Evolutionary conservation across 2,888 invertebrate genomes (phyloP), one percentile per base, ranked within the genome.

Genomic region (Aplocera efformata): DNA sequence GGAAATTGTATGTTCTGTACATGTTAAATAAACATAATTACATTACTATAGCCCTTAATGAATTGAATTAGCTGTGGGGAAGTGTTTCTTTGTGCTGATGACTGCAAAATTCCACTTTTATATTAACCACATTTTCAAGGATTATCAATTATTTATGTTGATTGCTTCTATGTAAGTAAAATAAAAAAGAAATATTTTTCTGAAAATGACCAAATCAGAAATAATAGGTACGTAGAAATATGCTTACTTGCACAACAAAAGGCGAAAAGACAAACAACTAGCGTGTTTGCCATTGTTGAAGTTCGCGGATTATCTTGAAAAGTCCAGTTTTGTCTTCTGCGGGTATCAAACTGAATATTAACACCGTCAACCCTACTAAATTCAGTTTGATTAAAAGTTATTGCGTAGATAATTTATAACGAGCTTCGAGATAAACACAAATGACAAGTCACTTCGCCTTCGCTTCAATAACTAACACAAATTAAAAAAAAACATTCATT

Each of bases 241-340:
- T 59, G 78, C 85, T 79, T 63, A 84, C 85, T 68, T 65, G 79
- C 62, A 68, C 72, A 76, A 70, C 75, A 80, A 74, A 85, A 70
- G 60, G 82, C 52, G 44, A 80, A 47, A 44, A 86, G 80, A 79
- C 85, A 84, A 83, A 85, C 79, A 70, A 67, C 72, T 35, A 74
- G 53, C 38, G 77, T 67, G 79, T 84, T 88, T 69, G 82, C 71
- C 86, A 88, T 88, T 61, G 62, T 79, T 42, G 22, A 44, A 60
- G 59, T 50, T 38, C 52, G 48, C 43, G 50, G 58, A 58, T 67
- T 63, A 64, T 57, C 48, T 50, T 31, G 53, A 48, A 52, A 45
- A 43, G 55, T 71, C 67, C 65, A 63, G 61, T 65, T 72, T 68
- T 53, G 58, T 60, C 59, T 56, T 55, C 55, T 46, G 59, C 65